Evolutionary conservation across 2,888 invertebrate genomes (phyloP).

Genomic region (Psococerastis gibbosa): DNA sequence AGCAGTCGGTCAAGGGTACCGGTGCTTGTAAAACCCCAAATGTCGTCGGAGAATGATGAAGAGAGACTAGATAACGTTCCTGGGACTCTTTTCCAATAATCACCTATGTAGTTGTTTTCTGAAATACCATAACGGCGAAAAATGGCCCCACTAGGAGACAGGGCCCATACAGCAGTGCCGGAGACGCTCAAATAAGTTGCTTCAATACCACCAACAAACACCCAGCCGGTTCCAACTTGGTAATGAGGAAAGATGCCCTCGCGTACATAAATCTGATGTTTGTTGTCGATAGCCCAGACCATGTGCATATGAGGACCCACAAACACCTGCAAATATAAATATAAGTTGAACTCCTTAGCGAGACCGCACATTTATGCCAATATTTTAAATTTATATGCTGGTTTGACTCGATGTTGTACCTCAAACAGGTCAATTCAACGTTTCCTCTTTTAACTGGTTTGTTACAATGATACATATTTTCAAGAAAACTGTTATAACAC

Average conservation of each 20-base stretch:
- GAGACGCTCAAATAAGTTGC: slow-evolving; percentile 27
- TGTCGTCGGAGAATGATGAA: slow-evolving; percentile 21
- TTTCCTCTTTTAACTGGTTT: too few relatives aligned
- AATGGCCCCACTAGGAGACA: slow-evolving; percentile 25
- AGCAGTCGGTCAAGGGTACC: slow-evolving; percentile 17
- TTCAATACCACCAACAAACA: slow-evolving; percentile 28
- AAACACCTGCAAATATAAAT: slow-evolving; percentile 23
- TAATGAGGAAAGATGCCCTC: slow-evolving; percentile 28
- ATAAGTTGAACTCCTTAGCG: too few relatives aligned
- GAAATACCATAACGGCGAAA: slow-evolving; percentile 28
- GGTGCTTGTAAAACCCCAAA: slow-evolving; percentile 20
- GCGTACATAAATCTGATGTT: slow-evolving; percentile 28
- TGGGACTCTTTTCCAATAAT: slow-evolving; percentile 27
- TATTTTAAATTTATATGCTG: too few relatives aligned
- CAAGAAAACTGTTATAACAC: too few relatives aligned
- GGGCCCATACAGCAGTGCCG: slow-evolving; percentile 28
- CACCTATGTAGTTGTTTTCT: slow-evolving; percentile 27
- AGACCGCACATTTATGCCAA: too few relatives aligned
- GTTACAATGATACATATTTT: too few relatives aligned
- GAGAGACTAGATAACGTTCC: slow-evolving; percentile 21
- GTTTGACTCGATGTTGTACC: too few relatives aligned
- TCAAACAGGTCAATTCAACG: too few relatives aligned
- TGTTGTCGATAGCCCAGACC: slow-evolving; percentile 32
- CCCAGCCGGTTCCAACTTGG: slow-evolving; percentile 31
- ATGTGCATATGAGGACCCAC: slow-evolving; percentile 24